Conservation (phyloP, 1,140 invertebrate genomes). For the Leptinotarsa lineolata region DNA sequence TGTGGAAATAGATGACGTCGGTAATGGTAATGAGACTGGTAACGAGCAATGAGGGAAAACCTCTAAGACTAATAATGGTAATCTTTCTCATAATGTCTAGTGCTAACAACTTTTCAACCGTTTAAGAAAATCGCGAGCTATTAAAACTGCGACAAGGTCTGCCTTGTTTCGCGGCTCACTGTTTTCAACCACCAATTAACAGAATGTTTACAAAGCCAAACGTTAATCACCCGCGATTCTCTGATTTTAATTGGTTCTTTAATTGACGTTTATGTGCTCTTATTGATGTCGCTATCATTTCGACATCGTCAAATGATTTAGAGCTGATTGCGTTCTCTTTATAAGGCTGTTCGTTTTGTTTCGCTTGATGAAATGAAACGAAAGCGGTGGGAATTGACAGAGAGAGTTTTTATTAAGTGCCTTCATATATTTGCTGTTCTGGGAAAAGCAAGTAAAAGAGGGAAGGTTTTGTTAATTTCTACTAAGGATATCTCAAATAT, state of each 20-base stretch:
- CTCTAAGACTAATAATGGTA: slow-evolving; percentile 54
- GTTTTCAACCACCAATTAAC: slow-evolving; percentile 49
- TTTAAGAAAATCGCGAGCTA: slow-evolving; percentile 55
- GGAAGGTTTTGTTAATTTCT: no score
- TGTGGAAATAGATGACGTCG: slow-evolving; percentile 52
- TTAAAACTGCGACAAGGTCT: slow-evolving; percentile 54
- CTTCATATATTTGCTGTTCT: no score
- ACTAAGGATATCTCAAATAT: no score
- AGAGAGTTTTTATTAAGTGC: no score
- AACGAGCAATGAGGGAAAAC: slow-evolving; percentile 52
- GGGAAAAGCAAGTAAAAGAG: no score
- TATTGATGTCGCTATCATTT: slow-evolving; percentile 32
- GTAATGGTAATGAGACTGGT: slow-evolving; percentile 51
- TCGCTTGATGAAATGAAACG: neutral
- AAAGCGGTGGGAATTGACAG: neutral
- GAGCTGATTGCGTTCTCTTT: neutral
- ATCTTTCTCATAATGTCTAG: slow-evolving; percentile 54
- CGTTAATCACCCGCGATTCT: slow-evolving; percentile 52
- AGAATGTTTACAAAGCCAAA: slow-evolving; percentile 48
- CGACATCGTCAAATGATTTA: slow-evolving; percentile 20
- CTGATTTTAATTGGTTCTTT: slow-evolving; percentile 50
- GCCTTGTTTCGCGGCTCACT: slow-evolving; percentile 47
- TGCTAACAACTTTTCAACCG: slow-evolving; percentile 56
- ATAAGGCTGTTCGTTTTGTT: neutral
- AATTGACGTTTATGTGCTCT: slow-evolving; percentile 49